A percentile compares a stretch with the other conserved stretches of the same genome.
phyloP scores from a whole-genome alignment of 2,797 vertebrate genomes.

The Cynopterus sphinx region DNA sequence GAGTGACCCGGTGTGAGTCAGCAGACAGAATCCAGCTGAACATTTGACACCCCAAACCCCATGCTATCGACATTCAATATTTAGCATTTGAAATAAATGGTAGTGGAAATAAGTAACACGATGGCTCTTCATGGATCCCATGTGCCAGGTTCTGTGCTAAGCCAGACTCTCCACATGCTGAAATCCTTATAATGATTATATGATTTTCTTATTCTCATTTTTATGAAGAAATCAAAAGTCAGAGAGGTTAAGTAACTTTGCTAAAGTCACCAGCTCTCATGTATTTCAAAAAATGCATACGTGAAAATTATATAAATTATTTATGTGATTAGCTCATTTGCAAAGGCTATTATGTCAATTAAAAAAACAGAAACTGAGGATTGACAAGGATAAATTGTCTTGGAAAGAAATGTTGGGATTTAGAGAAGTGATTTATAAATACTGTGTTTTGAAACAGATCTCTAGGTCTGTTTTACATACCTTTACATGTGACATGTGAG shows the following conservation, averaged over 20 bases:
- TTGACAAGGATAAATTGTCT: background rate
- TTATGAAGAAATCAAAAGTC: background rate
- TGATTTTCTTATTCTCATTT: background rate
- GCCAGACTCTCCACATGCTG: background rate
- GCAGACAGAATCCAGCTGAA: background rate
- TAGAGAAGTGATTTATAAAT: slow-evolving; percentile 1
- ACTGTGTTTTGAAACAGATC: background rate
- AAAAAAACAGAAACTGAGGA: background rate
- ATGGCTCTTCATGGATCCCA: background rate
- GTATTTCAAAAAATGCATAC: background rate
- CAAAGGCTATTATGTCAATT: slow-evolving; percentile 17
- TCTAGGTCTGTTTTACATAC: background rate
- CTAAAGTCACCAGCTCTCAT: background rate
- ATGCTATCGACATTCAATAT: background rate
- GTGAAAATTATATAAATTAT: background rate
- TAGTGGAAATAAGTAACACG: background rate
- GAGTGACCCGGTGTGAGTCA: background rate
- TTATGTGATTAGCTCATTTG: slow-evolving; percentile 4
- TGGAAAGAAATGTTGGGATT: background rate
- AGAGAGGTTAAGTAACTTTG: background rate
- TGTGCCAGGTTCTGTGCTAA: background rate
- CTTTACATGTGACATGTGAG: background rate
- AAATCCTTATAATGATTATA: background rate
- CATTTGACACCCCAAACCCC: background rate
- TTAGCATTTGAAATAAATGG: background rate